These are phyloP conservation scores for Anisognathus igniventris DNA, from an alignment of 2,797 vertebrate species.

Conservation along the genomic window DNA sequence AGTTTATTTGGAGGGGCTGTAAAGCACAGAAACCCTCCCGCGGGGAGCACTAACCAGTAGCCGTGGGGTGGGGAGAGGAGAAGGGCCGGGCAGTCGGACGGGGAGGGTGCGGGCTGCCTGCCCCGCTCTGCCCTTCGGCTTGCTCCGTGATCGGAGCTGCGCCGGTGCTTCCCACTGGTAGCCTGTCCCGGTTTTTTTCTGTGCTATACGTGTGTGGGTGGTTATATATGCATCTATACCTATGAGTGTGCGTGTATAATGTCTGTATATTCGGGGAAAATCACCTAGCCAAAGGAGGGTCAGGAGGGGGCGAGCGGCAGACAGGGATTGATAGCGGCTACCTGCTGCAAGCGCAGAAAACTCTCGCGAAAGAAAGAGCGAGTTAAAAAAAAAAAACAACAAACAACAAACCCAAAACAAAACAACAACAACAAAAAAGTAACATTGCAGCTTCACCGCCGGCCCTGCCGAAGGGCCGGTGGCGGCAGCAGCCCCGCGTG, in stretches of 20 bases:
- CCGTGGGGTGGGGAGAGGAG: neutral
- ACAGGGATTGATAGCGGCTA: neutral
- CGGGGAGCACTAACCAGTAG: neutral
- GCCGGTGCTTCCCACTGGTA: neutral
- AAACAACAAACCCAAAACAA: neutral
- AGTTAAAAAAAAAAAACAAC: neutral
- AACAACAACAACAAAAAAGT: neutral
- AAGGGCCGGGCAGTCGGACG: neutral
- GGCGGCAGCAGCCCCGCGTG: neutral
- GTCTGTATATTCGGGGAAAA: neutral
- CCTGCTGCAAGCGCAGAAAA: neutral
- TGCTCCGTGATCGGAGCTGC: neutral
- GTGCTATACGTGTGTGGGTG: too few relatives aligned
- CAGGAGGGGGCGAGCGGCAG: conserved; percentile 17
- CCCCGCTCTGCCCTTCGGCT: neutral
- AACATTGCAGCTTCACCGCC: neutral
- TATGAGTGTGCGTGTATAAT: neutral
- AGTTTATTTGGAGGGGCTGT: conserved; percentile 27
- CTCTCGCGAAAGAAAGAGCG: neutral
- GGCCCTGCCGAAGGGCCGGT: neutral
- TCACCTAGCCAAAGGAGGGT: neutral
- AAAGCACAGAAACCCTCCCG: neutral
- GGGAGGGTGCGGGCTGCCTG: neutral
- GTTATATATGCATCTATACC: neutral
- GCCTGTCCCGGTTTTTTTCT: neutral